These are phyloP conservation scores for Apeira syringaria DNA, from an alignment of 2,888 invertebrate genomes.

Conservation along the genomic window DNA sequence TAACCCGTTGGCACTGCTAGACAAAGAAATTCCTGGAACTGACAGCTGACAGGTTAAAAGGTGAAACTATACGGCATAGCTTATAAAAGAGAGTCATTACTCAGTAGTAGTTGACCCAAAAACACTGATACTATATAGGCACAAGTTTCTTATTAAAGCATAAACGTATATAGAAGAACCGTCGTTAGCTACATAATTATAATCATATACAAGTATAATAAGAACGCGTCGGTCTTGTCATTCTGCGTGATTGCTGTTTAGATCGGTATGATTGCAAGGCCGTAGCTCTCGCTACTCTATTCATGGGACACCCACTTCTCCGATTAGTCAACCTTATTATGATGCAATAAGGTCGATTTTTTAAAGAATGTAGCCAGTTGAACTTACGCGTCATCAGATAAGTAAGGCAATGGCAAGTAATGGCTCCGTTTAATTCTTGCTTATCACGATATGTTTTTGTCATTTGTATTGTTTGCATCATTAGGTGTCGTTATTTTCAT, in stretches of 20 bases:
- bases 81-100: no score
- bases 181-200: no score
- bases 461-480: constrained; percentile 25
- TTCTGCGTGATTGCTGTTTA: constrained; percentile 39
- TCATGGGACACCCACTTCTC: constrained; percentile 18
- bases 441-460: constrained; percentile 43
- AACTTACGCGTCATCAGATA: constrained; percentile 20
- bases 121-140: no score
- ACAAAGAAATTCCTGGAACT: no score
- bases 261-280: constrained; percentile 31
- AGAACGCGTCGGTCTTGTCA: constrained; percentile 36
- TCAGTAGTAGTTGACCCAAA: no score
- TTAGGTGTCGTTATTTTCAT: constrained; percentile 18
- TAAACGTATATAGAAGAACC: no score
- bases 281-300: constrained; percentile 14
- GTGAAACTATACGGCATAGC: no score
- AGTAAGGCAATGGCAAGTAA: constrained; percentile 50
- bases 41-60: no score
- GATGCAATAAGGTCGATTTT: constrained; percentile 14
- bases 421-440: constrained; percentile 47
- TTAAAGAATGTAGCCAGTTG: constrained; percentile 15
- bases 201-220: constrained; percentile 8
- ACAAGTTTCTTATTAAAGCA: no score
- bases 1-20: no score
- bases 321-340: constrained; percentile 17